Conservation (phyloP, 1,140 invertebrate genomes). For the Anastatus disparis region DNA sequence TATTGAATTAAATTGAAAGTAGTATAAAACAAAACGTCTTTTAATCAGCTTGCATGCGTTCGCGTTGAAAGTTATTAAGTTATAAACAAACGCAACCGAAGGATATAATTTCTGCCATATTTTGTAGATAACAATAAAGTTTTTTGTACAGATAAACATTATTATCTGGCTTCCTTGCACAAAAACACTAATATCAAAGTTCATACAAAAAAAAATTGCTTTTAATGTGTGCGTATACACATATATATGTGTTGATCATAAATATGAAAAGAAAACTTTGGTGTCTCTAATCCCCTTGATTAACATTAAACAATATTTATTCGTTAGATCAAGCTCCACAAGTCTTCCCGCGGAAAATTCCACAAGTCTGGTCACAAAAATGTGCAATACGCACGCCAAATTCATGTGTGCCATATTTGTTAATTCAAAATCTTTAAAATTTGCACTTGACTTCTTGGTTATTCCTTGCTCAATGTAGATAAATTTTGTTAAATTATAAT, state of each 20-base stretch:
- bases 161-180: constrained; percentile 21
- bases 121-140: constrained; percentile 6
- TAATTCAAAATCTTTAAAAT: constrained; percentile 15
- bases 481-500: constrained; percentile 29
- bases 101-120: constrained; percentile 16
- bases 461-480: constrained; percentile 40
- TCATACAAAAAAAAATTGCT: constrained; percentile 30
- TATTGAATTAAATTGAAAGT: constrained; percentile 9
- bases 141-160: constrained; percentile 23
- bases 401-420: constrained; percentile 53
- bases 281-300: constrained; percentile 19
- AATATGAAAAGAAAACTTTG: constrained; percentile 11
- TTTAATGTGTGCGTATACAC: constrained; percentile 23
- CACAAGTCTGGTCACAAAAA: constrained; percentile 32
- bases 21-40: neutral
- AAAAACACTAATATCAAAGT: constrained; percentile 15
- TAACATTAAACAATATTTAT: constrained; percentile 23
- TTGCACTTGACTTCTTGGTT: constrained; percentile 32
- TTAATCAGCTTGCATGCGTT: neutral
- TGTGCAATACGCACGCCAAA: constrained; percentile 44
- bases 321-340: constrained; percentile 16
- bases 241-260: constrained; percentile 29
- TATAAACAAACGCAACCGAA: neutral
- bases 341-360: constrained; percentile 37
- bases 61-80: neutral